Evolutionary conservation across 2,888 invertebrate genomes (phyloP), one percentile per base, ranked within the genome.

Genomic region (Watsonalla binaria): DNA sequence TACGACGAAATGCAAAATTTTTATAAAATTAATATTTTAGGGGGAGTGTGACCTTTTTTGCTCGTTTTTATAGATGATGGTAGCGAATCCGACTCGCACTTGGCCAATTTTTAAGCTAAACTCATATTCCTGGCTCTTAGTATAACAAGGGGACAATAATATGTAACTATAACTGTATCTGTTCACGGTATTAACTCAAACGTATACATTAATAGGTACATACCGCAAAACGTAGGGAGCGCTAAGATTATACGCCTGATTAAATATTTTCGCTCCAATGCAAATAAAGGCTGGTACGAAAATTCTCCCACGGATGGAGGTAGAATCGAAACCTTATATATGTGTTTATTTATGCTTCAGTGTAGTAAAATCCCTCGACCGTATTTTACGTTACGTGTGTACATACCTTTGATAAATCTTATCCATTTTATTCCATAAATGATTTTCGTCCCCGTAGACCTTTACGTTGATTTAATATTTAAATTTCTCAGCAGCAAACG

Each of bases 191-290:
- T 68, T 72, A 68, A 69, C 71, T 74, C 64, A 58, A 67, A 67
- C 65, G 74, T 76, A 70, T 67, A 77, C 74, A 76, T 76, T 74
- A 69, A 67, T 78, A 42, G 42, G 42, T 42, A 24, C 24, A 24
- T 24, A 73, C 85, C 81, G 78, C 84, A 80, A 82, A 79, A 81
- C 82, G 78, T 73, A 79, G 76, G 78, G 77, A 80, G 80, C 78
- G 82, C 80, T 80, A 81, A 86, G 86, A 87, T 89, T 86, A 87
- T 82, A 83, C 86, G 88, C 84, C 80, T 88, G 88, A 89, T 89
- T 87, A 88, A 88, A 88, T 86, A 86, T 88, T 89, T 89, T 87
- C 87, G 84, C 87, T 88, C 80, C 81, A 83, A 81, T 82, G 86
- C 87, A 87, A 87, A 86, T 85, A 86, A 80, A 85, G 80, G 82